Conservation (phyloP, 1,140 invertebrate genomes). For the Philotrypesis tridentata region DNA sequence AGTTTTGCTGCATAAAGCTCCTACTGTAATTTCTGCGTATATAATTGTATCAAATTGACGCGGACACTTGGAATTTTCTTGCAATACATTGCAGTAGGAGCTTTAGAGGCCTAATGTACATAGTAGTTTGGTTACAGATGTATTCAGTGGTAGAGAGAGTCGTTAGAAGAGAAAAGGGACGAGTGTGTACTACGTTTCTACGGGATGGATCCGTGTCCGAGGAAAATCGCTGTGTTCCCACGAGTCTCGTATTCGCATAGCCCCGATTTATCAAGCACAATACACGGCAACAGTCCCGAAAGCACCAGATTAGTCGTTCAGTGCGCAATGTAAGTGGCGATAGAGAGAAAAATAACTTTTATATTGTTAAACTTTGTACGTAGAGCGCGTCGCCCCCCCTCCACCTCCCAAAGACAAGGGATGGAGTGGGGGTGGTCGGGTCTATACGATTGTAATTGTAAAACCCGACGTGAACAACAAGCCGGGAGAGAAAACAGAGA, state of each 20-base stretch:
- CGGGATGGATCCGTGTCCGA: neutral
- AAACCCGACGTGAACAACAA: no score
- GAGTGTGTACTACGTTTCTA: neutral
- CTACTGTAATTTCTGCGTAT: neutral
- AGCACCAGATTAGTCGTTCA: conserved; percentile 19
- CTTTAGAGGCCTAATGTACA: neutral
- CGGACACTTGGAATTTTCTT: no score
- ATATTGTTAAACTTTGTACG: neutral
- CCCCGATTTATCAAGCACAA: neutral
- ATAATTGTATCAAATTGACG: neutral
- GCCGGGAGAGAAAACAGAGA: neutral
- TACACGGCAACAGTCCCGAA: neutral
- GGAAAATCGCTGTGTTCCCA: neutral
- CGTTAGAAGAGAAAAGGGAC: neutral
- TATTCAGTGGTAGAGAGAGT: neutral
- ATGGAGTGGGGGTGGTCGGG: no score
- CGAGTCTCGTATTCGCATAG: neutral
- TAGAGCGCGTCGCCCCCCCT: no score
- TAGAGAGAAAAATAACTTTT: neutral
- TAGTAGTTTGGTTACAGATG: neutral
- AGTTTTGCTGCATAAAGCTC: neutral
- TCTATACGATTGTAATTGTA: neutral
- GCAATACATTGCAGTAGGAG: neutral
- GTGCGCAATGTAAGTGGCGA: no score
- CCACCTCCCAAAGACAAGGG: neutral